Conservation (phyloP, 2,888 invertebrate species). For the Dryobotodes eremita region DNA sequence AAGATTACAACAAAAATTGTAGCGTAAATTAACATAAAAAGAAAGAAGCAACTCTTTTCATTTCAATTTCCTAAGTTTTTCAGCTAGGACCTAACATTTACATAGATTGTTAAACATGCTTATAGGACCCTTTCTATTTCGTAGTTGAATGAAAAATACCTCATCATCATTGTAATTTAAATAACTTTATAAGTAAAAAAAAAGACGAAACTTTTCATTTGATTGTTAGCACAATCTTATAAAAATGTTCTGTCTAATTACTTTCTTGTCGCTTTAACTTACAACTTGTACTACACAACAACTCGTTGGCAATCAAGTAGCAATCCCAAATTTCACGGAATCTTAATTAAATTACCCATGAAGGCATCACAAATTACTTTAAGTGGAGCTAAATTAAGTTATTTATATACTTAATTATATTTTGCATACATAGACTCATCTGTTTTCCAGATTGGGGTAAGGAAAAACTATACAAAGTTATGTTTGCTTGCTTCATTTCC, state of each 20-base stretch:
- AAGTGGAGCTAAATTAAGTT: slow-evolving; percentile 33
- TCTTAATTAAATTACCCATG: slow-evolving; percentile 52
- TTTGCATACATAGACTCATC: neutral
- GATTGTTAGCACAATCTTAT: neutral
- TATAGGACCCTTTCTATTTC: neutral
- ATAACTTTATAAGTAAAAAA: neutral
- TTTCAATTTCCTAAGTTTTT: neutral
- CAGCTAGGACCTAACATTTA: neutral
- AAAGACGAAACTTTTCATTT: neutral
- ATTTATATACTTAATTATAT: slow-evolving; percentile 24
- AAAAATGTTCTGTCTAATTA: too few relatives aligned
- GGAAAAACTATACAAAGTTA: neutral
- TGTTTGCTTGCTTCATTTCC: too few relatives aligned
- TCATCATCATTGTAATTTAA: too few relatives aligned
- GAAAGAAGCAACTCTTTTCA: too few relatives aligned
- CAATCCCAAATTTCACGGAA: slow-evolving; percentile 45
- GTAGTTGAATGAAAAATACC: too few relatives aligned
- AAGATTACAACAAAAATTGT: too few relatives aligned
- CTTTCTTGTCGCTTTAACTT: neutral
- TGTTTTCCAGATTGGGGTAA: neutral
- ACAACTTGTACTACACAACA: slow-evolving; percentile 21
- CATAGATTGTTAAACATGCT: neutral
- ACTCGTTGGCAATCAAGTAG: slow-evolving; percentile 47
- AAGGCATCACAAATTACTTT: slow-evolving; percentile 49
- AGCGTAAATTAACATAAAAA: too few relatives aligned